Conservation (phyloP, 2,888 invertebrate genomes). For the Tineola bisselliella region DNA sequence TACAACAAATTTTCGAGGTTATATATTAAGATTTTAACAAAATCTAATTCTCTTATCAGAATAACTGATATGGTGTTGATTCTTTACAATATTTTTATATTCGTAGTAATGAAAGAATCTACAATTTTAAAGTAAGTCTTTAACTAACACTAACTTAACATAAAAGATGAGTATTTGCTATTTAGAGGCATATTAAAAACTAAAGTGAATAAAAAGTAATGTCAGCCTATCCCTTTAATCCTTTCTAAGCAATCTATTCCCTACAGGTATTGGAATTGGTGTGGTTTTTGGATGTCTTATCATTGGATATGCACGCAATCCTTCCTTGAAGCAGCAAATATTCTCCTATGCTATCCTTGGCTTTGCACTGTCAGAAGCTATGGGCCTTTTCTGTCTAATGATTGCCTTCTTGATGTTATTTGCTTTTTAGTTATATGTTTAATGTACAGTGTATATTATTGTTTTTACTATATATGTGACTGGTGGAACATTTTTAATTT, state of each 20-base stretch:
- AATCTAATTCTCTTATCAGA: background rate
- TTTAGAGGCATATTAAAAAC: background rate
- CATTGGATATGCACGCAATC: conserved; percentile 96
- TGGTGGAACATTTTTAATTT: background rate
- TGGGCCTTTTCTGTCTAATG: conserved; percentile 99
- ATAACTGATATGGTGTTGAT: background rate
- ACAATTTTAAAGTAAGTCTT: no score
- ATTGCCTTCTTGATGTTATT: conserved; percentile 97
- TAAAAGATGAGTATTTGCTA: background rate
- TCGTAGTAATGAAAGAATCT: background rate
- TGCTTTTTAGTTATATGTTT: conserved; percentile 69
- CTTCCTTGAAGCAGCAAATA: conserved; percentile 96
- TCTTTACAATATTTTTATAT: background rate
- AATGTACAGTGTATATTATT: conserved; percentile 35
- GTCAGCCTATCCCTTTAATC: background rate
- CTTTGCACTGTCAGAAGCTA: conserved; percentile 97
- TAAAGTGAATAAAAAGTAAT: background rate
- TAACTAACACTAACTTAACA: background rate
- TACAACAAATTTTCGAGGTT: background rate
- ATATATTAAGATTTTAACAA: background rate
- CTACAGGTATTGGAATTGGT: conserved; percentile 94
- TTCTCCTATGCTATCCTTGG: conserved; percentile 98
- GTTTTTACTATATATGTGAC: conserved; percentile 20
- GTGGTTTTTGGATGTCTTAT: conserved; percentile 96
- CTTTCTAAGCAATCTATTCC: background rate